phyloP scores from a whole-genome alignment of 2,797 vertebrate genomes.

The Cottoperca gobio region DNA sequence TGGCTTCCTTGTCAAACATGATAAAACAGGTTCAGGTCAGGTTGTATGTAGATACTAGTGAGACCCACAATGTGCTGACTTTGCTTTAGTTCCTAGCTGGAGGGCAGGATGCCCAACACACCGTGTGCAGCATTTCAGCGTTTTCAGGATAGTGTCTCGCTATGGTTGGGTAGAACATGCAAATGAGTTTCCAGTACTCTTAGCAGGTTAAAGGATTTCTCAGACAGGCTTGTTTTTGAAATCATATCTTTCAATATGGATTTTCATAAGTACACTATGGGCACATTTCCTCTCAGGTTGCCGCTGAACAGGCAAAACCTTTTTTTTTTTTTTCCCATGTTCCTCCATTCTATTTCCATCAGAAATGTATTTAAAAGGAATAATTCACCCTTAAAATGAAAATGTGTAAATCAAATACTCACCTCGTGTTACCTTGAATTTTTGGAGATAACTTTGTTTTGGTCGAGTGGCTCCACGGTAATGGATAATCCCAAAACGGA shows the following conservation, averaged over 20 bases:
- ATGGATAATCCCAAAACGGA: no score
- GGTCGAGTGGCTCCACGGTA: no score
- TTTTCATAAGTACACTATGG: constrained; percentile 10
- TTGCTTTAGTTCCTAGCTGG: constrained; percentile 19
- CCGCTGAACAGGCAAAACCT: background rate
- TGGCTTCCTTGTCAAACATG: constrained; percentile 23
- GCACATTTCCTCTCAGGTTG: constrained; percentile 33
- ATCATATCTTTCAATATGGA: constrained; percentile 29
- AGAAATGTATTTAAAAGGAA: constrained; percentile 1
- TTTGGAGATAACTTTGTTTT: no score
- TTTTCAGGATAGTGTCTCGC: constrained; percentile 22
- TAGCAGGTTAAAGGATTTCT: constrained; percentile 32
- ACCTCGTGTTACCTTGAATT: no score
- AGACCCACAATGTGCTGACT: constrained; percentile 47
- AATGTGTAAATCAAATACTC: no score
- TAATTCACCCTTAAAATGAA: no score
- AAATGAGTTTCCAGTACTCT: constrained; percentile 45
- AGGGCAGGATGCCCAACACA: constrained; percentile 27
- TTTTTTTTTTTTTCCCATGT: background rate
- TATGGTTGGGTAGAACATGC: constrained; percentile 37
- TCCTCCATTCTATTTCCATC: constrained; percentile 17
- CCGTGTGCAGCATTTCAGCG: constrained; percentile 29
- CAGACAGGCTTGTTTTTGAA: constrained; percentile 24
- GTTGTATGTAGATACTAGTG: constrained; percentile 21
- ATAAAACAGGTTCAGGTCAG: constrained; percentile 24